These are phyloP conservation scores for Nudaria mundana DNA, from an alignment of 2,888 invertebrate genomes.

Conservation along the genomic window DNA sequence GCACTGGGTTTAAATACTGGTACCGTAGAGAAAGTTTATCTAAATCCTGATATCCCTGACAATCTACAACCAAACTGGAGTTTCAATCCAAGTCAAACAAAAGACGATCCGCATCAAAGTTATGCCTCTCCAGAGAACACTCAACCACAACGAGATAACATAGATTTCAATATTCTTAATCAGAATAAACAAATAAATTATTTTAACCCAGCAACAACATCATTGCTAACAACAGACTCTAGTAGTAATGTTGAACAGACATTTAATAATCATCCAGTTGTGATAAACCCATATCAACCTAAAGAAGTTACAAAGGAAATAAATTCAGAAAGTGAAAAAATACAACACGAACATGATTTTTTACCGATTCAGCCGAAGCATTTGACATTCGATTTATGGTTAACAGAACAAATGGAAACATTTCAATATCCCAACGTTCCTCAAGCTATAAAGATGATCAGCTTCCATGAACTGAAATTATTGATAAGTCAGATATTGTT, in stretches of 20 bases:
- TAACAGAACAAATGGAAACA: slow-evolving; percentile 37
- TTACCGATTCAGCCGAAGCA: background rate
- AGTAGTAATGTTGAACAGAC: too few species aligned
- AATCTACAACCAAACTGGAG: background rate
- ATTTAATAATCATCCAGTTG: too few species aligned
- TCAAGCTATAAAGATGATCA: slow-evolving; percentile 21
- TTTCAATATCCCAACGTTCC: slow-evolving; percentile 24
- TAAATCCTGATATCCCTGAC: background rate
- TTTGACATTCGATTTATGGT: slow-evolving; percentile 44
- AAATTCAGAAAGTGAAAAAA: too few species aligned
- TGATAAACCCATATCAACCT: too few species aligned
- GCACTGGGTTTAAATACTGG: slow-evolving; percentile 21
- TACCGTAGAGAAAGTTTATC: slow-evolving; percentile 6
- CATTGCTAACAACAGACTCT: too few species aligned
- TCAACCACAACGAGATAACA: background rate
- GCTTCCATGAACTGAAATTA: slow-evolving; percentile 32
- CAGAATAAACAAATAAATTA: too few species aligned
- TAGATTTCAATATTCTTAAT: background rate
- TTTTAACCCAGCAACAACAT: too few species aligned
- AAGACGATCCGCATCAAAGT: background rate
- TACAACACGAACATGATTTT: background rate
- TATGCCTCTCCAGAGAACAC: background rate
- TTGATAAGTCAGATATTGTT: slow-evolving; percentile 40
- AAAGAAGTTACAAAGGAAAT: too few species aligned
- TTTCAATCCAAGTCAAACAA: background rate